Evolutionary conservation across 2,797 vertebrate species (phyloP).

Genomic region (Coreius guichenoti): DNA sequence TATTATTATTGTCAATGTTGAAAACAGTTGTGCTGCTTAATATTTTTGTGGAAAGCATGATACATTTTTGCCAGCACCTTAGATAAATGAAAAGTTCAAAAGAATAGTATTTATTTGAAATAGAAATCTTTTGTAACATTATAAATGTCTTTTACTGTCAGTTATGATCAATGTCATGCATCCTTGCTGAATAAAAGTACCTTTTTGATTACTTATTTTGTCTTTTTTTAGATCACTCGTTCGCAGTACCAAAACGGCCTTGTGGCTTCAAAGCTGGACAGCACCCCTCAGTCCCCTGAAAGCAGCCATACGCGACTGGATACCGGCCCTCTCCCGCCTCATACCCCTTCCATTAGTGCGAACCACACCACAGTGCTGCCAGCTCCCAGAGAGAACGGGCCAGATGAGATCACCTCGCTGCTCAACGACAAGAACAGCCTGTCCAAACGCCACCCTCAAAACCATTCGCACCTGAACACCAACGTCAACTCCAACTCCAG

Average conservation of each 20-base stretch:
- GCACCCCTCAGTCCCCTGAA: slow-evolving; percentile 87
- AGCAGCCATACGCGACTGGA: slow-evolving; percentile 74
- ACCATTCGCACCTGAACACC: slow-evolving; percentile 65
- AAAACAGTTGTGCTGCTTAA: neutral
- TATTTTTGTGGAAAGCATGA: neutral
- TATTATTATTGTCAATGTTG: neutral
- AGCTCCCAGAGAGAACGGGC: slow-evolving; percentile 69
- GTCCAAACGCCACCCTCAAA: slow-evolving; percentile 60
- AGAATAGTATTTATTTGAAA: neutral
- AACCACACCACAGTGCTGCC: slow-evolving; percentile 61
- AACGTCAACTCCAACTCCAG: slow-evolving; percentile 68
- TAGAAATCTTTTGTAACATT: neutral
- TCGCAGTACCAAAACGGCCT: slow-evolving; percentile 94
- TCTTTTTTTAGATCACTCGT: slow-evolving; percentile 83
- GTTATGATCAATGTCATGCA: neutral
- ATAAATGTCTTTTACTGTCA: neutral
- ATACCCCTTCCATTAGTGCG: slow-evolving; percentile 36
- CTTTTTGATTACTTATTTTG: neutral
- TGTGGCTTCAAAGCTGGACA: slow-evolving; percentile 89
- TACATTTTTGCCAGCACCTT: neutral
- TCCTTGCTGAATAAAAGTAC: neutral
- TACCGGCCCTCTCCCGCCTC: slow-evolving; percentile 44
- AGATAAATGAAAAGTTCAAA: neutral
- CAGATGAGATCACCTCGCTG: slow-evolving; percentile 85
- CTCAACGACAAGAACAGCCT: slow-evolving; percentile 87